Percentiles rank a stretch among this genome's conserved stretches.
phyloP scores from a whole-genome alignment of 2,797 vertebrate species.

The Denticeps clupeoides region DNA sequence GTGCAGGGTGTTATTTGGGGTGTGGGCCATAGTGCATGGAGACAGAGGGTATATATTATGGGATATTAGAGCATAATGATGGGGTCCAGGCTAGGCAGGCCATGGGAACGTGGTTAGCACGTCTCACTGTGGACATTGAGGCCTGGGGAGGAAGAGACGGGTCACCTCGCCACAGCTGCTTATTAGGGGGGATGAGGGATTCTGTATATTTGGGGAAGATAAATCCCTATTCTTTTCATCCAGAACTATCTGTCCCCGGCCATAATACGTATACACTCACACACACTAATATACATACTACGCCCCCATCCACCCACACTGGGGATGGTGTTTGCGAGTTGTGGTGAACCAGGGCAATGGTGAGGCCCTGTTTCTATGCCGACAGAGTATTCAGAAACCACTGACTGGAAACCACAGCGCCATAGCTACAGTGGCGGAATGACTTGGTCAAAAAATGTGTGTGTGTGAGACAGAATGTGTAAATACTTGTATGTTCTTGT shows the following conservation, averaged over 20 bases:
- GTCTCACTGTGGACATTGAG: constrained; percentile 49
- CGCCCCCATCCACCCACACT: too few species aligned
- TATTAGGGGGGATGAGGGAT: constrained; percentile 44
- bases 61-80: constrained; percentile 69
- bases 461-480: neutral
- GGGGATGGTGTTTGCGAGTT: too few species aligned
- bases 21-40: constrained; percentile 34
- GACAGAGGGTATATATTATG: constrained; percentile 53
- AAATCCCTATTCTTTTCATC: neutral
- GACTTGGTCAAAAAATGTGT: neutral
- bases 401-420: constrained; percentile 32
- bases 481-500: neutral
- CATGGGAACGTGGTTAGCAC: constrained; percentile 61
- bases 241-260: neutral
- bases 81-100: constrained; percentile 46
- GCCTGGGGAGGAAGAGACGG: constrained; percentile 47
- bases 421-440: constrained; percentile 25
- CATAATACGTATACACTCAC: neutral
- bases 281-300: too few species aligned
- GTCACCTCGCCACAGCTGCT: constrained; percentile 56
- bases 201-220: neutral
- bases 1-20: constrained; percentile 62
- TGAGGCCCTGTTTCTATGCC: constrained; percentile 32
- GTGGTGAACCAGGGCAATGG: constrained; percentile 14
- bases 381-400: constrained; percentile 36